Conservation (phyloP, 2,797 vertebrate species). For the Paratrypauchen microcephalus region DNA sequence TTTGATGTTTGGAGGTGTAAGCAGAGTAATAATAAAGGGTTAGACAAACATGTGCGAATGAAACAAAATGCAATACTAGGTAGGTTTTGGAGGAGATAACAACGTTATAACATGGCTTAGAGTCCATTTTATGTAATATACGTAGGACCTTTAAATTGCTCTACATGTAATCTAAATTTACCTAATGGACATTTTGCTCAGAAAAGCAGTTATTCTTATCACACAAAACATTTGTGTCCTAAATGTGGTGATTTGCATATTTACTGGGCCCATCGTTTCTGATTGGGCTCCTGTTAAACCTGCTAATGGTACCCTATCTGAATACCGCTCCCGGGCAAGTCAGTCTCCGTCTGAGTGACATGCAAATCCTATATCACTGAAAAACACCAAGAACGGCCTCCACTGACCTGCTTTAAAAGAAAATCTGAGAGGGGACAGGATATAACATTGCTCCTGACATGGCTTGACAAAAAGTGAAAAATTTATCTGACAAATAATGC, state of each 20-base stretch:
- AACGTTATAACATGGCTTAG: too few relatives aligned
- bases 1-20: too few relatives aligned
- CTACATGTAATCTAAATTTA: background rate
- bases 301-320: slow-evolving; percentile 44
- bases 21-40: too few relatives aligned
- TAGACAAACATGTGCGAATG: too few relatives aligned
- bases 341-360: slow-evolving; percentile 63
- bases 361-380: slow-evolving; percentile 64
- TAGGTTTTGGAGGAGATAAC: too few relatives aligned
- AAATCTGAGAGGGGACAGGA: slow-evolving; percentile 20
- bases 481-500: slow-evolving; percentile 73
- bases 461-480: slow-evolving; percentile 59
- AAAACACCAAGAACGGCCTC: slow-evolving; percentile 31
- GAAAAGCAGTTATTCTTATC: slow-evolving; percentile 17
- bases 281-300: slow-evolving; percentile 45
- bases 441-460: slow-evolving; percentile 36
- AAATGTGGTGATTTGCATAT: slow-evolving; percentile 53
- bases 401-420: slow-evolving; percentile 22
- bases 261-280: slow-evolving; percentile 40
- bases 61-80: too few relatives aligned
- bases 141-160: background rate
- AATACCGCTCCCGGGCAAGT: slow-evolving; percentile 53
- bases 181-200: slow-evolving; percentile 18
- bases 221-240: slow-evolving; percentile 32
- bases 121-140: too few relatives aligned